A percentile compares a stretch with the other conserved stretches of the same genome.
Evolutionary conservation across 1,140 invertebrate genomes (phyloP).

Genomic region (Heliconius congener): DNA sequence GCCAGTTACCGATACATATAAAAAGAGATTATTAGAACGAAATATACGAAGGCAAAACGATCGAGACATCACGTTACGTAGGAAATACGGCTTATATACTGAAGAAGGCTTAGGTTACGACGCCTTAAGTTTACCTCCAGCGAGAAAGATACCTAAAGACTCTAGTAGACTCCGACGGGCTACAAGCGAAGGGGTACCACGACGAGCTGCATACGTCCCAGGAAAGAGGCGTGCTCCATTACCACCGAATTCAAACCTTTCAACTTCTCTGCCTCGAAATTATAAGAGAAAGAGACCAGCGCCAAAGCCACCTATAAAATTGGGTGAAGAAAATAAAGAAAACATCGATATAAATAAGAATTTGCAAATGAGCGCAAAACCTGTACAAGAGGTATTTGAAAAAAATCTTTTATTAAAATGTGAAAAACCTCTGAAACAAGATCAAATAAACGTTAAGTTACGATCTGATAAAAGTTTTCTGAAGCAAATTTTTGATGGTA

Average conservation of each 20-base stretch:
- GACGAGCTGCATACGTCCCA: conserved; percentile 79
- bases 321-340: conserved; percentile 47
- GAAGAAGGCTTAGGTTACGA: conserved; percentile 73
- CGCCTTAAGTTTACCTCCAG: conserved; percentile 81
- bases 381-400: conserved; percentile 3
- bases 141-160: conserved; percentile 55
- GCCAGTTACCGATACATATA: conserved; percentile 83
- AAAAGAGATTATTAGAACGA: conserved; percentile 83
- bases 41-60: conserved; percentile 82
- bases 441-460: conserved; percentile 50
- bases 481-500: conserved; percentile 74
- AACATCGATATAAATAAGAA: conserved; percentile 38
- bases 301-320: conserved; percentile 58
- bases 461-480: conserved; percentile 67
- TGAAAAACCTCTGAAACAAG: conserved; percentile 32
- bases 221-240: conserved; percentile 72
- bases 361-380: conserved; percentile 46
- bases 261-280: conserved; percentile 49
- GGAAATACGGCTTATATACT: conserved; percentile 84
- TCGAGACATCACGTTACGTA: conserved; percentile 82
- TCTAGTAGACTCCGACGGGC: conserved; percentile 72
- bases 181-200: conserved; percentile 81
- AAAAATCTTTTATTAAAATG: neutral
- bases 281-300: conserved; percentile 64
- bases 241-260: conserved; percentile 78